These are phyloP conservation scores for Bucco capensis DNA, from an alignment of 2,113 vertebrate genomes.

Conservation along the genomic window DNA sequence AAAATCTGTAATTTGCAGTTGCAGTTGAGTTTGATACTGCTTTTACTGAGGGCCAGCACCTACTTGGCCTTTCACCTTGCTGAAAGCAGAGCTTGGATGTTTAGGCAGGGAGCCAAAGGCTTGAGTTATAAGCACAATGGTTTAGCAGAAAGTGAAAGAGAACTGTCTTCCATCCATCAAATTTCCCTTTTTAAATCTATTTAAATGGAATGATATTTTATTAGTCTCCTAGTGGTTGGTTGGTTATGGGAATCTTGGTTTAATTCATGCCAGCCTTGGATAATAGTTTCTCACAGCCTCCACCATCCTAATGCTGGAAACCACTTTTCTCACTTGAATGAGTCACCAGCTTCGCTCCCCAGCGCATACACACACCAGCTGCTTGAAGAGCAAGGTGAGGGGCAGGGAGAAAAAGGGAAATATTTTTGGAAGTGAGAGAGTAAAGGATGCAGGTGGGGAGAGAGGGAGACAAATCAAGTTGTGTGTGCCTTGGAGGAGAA, in stretches of 20 bases:
- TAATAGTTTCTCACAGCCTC: slow-evolving; percentile 25
- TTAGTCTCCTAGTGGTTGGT: neutral
- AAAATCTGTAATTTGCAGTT: neutral
- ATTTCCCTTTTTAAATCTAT: neutral
- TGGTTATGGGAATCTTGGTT: neutral
- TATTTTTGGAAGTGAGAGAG: neutral
- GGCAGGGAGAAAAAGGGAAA: neutral
- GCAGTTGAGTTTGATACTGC: neutral
- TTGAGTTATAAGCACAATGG: neutral
- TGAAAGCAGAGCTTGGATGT: neutral
- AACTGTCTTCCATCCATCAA: neutral
- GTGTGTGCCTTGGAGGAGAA: neutral
- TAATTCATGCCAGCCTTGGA: neutral
- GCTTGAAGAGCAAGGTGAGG: neutral
- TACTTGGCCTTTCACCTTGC: neutral
- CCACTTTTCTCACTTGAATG: slow-evolving; percentile 42
- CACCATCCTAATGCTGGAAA: slow-evolving; percentile 27
- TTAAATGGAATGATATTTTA: neutral
- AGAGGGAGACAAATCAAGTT: neutral
- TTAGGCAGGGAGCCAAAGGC: neutral
- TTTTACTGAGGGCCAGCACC: neutral
- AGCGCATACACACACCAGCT: slow-evolving; percentile 2
- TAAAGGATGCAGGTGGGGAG: neutral
- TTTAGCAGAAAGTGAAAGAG: neutral
- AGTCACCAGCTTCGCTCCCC: slow-evolving; percentile 42